These are phyloP conservation scores for Zelleria hepariella DNA, from an alignment of 2,888 invertebrate species.

Conservation along the genomic window DNA sequence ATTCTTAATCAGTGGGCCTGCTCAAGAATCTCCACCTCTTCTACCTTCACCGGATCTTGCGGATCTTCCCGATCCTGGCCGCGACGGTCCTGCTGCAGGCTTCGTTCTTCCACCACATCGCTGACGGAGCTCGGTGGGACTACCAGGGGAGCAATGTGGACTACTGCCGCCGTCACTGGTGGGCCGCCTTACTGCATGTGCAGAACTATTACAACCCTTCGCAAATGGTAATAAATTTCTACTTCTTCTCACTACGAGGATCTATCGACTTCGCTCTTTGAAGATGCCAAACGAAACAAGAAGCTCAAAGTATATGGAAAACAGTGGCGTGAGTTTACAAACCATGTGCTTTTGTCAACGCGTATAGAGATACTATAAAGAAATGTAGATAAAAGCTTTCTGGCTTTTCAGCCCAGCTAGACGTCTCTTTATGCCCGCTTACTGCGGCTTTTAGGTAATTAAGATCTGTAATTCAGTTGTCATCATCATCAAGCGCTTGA, in stretches of 20 bases:
- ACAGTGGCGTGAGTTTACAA: no score
- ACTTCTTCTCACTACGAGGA: neutral
- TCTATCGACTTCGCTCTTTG: neutral
- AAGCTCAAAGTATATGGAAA: no score
- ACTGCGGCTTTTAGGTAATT: no score
- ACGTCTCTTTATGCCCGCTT: no score
- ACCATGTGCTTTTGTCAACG: no score
- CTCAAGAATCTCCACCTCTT: slow-evolving; percentile 42
- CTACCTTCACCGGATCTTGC: slow-evolving; percentile 43
- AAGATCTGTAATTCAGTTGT: no score
- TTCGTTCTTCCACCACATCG: slow-evolving; percentile 32
- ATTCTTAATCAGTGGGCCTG: slow-evolving; percentile 31
- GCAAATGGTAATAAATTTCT: slow-evolving; percentile 11
- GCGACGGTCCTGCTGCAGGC: slow-evolving; percentile 36
- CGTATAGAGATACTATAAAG: no score
- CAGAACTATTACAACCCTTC: slow-evolving; percentile 23
- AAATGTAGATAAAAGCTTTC: no score
- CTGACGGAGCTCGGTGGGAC: slow-evolving; percentile 42
- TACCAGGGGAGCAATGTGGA: slow-evolving; percentile 16
- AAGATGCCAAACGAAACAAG: no score
- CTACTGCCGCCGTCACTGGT: slow-evolving; percentile 26
- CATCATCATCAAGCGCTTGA: no score
- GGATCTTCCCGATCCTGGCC: slow-evolving; percentile 45
- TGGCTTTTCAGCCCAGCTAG: no score
- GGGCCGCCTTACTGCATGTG: slow-evolving; percentile 27